Conservation (phyloP, 2,113 vertebrate genomes). For the Triplophysa tibetana region DNA sequence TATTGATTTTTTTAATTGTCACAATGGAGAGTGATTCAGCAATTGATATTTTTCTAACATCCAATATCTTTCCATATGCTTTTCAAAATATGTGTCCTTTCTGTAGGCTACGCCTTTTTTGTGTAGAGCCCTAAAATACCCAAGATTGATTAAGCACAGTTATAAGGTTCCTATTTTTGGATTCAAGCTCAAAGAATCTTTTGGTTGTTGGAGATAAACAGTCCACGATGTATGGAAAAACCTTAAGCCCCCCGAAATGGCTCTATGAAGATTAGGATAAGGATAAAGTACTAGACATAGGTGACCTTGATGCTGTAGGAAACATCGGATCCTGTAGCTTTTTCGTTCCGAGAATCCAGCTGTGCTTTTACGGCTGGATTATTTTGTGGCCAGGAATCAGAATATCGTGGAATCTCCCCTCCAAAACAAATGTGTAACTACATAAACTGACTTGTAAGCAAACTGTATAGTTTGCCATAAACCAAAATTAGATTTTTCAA, state of each 20-base stretch:
- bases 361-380: constrained; percentile 66
- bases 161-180: background rate
- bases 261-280: constrained; percentile 19
- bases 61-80: background rate
- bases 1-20: background rate
- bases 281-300: constrained; percentile 18
- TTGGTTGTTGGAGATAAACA: constrained; percentile 1
- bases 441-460: background rate
- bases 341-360: constrained; percentile 74
- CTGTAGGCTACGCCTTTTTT: background rate
- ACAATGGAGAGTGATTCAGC: too few relatives aligned
- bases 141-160: constrained; percentile 3
- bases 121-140: background rate
- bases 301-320: constrained; percentile 34
- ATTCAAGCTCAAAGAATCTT: constrained; percentile 12
- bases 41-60: background rate
- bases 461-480: background rate
- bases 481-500: constrained; percentile 85
- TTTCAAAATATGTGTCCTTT: background rate
- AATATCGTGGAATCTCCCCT: background rate
- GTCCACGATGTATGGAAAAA: constrained; percentile 27
- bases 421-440: background rate
- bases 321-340: constrained; percentile 34
- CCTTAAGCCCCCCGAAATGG: constrained; percentile 31
- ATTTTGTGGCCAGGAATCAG: background rate